Evolutionary conservation across 1,140 invertebrate genomes (phyloP).

Genomic region (Caenorhabditis inopinata): DNA sequence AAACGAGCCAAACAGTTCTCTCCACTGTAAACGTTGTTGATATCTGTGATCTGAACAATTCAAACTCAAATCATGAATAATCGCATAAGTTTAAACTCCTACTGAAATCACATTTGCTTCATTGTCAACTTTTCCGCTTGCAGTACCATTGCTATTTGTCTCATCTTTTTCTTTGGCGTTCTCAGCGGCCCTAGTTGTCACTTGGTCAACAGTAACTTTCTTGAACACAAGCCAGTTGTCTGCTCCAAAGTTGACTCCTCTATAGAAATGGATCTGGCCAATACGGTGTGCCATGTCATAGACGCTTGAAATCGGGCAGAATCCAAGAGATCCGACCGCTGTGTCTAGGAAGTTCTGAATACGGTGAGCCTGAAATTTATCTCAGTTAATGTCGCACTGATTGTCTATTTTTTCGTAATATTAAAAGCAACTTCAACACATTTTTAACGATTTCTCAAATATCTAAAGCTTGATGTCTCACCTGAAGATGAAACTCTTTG

Average conservation of each 20-base stretch:
- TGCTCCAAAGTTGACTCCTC: constrained; percentile 54
- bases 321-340: constrained; percentile 51
- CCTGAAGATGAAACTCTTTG: constrained; percentile 52
- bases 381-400: too few relatives aligned
- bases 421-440: not conserved
- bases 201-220: constrained; percentile 53
- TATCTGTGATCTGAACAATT: not conserved
- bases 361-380: constrained; percentile 51
- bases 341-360: constrained; percentile 53
- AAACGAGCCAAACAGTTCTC: constrained; percentile 44
- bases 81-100: not conserved
- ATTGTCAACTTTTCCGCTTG: not conserved
- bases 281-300: constrained; percentile 55
- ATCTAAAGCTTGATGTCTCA: not conserved
- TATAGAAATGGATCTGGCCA: constrained; percentile 54
- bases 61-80: not conserved
- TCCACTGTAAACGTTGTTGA: constrained; percentile 37
- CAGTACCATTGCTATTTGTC: constrained; percentile 12
- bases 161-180: constrained; percentile 33
- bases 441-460: too few relatives aligned
- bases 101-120: not conserved
- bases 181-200: constrained; percentile 26
- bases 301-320: constrained; percentile 49
- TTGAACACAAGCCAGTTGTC: constrained; percentile 56
- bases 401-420: not conserved